Base-by-base conservation (phyloP, 1,140 invertebrate species). In the Phocides pigmalion region DNA sequence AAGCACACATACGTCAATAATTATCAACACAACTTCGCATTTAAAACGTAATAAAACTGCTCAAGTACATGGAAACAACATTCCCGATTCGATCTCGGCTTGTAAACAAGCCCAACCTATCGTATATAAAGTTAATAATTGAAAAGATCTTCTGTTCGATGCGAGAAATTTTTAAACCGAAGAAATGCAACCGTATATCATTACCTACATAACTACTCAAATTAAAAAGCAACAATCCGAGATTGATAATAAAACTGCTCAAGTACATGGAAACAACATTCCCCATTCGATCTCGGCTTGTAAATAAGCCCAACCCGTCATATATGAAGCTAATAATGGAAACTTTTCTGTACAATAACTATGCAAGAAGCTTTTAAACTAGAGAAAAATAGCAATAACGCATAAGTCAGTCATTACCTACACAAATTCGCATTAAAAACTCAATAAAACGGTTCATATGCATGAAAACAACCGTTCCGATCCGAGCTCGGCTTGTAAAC, bases 121-220 rank as follows among this genome's bases (percentile, higher is more conserved):
- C 66, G 63, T 66, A 68, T 63, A 71, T 63, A 67, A 54, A 74
- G 62, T 69, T 73, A 74, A 83, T 81, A 74, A 81, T 68, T 79
- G 72, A 78, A 76, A 81, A n/a, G n/a, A n/a, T n/a, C n/a, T n/a
- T n/a, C n/a, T n/a, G n/a, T n/a, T n/a, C n/a, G n/a, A n/a, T n/a
- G n/a, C n/a, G n/a, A n/a, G n/a, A n/a, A n/a, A n/a, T n/a, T n/a
- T n/a, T n/a, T n/a, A n/a, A n/a, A n/a, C n/a, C n/a, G n/a, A n/a
- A n/a, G n/a, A n/a, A n/a, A n/a, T n/a, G n/a, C n/a, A n/a, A n/a
- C n/a, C n/a, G n/a, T n/a, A 2, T 6, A 6, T 22, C 22, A 22
- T 22, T 22, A n/a, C n/a, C n/a, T 28, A 8, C 25, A 28, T 8
- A 28, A 28, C 5, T 8, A 4, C 25, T 4, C 28, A n/a, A 32